Percentiles rank a stretch among this genome's conserved stretches.
These are phyloP conservation scores for Drosophila dives DNA, from an alignment of 2,888 invertebrate species.

Conservation along the genomic window DNA sequence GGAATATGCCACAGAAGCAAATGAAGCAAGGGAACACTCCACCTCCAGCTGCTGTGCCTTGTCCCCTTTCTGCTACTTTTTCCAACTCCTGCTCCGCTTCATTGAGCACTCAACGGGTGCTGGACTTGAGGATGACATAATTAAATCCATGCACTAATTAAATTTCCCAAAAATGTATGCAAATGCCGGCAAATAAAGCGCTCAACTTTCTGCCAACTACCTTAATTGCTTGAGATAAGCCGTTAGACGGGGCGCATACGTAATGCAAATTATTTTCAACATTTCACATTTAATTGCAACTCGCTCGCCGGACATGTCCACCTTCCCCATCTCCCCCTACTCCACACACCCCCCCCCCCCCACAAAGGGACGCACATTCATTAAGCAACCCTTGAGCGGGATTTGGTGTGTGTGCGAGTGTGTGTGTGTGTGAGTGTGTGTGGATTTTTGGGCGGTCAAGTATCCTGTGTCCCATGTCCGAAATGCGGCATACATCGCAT, in stretches of 20 bases:
- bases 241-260: constrained; percentile 72
- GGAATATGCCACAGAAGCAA: background rate
- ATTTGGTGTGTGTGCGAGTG: background rate
- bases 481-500: constrained; percentile 64
- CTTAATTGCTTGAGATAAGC: constrained; percentile 83
- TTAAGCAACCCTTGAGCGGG: constrained; percentile 65
- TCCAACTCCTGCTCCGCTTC: background rate
- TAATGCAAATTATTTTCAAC: constrained; percentile 79
- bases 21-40: background rate
- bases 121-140: constrained; percentile 75
- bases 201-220: constrained; percentile 72
- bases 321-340: background rate
- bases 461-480: constrained; percentile 55
- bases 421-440: constrained; percentile 1
- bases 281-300: constrained; percentile 78
- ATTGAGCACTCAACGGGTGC: constrained; percentile 22
- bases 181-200: constrained; percentile 69
- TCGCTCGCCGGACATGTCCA: constrained; percentile 39
- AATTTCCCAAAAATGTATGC: constrained; percentile 72
- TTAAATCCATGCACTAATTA: constrained; percentile 84
- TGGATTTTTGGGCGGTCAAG: constrained; percentile 43
- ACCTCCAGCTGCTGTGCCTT: background rate
- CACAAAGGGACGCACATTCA: constrained; percentile 62
- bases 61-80: background rate
- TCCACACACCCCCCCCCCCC: no score